phyloP scores from a whole-genome alignment of 2,888 invertebrate genomes.

The Eurytoma californica region DNA sequence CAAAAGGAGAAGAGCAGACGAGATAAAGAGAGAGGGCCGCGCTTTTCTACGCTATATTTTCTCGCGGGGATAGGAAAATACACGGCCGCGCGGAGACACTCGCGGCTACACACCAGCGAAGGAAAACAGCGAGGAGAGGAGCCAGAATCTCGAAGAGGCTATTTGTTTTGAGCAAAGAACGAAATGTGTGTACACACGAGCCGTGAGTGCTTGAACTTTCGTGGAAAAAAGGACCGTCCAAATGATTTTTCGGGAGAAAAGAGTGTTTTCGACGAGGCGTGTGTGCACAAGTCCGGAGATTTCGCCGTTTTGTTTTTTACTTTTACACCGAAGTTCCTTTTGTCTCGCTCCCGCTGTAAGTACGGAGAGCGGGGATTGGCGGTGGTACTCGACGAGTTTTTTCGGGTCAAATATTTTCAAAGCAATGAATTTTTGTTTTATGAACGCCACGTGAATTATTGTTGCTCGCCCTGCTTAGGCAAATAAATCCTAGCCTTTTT shows the following conservation, averaged over 20 bases:
- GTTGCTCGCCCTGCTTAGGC: not conserved
- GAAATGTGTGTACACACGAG: constrained; percentile 26
- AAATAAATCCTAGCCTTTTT: too few species aligned
- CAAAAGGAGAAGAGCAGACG: not conserved
- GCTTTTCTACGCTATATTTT: constrained; percentile 24
- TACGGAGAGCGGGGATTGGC: not conserved
- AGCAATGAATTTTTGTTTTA: constrained; percentile 46
- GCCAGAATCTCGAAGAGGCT: constrained; percentile 21
- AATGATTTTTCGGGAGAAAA: constrained; percentile 44
- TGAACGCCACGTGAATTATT: constrained; percentile 9
- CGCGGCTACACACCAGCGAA: not conserved
- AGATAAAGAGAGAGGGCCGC: not conserved
- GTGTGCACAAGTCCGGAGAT: not conserved
- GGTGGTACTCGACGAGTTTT: not conserved
- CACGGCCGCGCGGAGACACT: not conserved
- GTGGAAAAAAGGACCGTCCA: constrained; percentile 4
- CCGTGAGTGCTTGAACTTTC: not conserved
- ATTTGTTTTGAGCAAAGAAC: constrained; percentile 24
- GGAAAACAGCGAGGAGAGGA: constrained; percentile 12
- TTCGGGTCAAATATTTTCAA: constrained; percentile 29
- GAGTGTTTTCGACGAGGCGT: too few species aligned
- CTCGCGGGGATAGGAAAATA: not conserved
- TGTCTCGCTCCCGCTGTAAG: not conserved
- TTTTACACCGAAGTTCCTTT: not conserved
- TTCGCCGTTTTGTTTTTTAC: not conserved